phyloP scores from a whole-genome alignment of 2,113 vertebrate species.

The Kryptolebias marmoratus region DNA sequence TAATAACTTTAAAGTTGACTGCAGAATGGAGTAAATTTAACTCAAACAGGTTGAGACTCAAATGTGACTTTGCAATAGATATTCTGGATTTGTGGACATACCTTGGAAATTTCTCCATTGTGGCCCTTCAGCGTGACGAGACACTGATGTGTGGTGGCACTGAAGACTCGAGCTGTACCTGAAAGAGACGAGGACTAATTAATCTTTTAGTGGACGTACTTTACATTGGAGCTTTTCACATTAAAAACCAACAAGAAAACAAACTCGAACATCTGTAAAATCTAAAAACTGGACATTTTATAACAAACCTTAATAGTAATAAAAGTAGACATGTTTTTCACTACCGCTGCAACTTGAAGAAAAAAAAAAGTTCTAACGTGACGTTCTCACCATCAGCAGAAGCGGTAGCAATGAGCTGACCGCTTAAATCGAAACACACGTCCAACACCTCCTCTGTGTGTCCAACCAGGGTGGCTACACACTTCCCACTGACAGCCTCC shows the following conservation, averaged over 20 bases:
- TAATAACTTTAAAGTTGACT: too few species aligned
- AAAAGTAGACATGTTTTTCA: neutral
- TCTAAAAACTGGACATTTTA: neutral
- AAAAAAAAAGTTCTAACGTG: neutral
- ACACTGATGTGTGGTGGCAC: conserved; percentile 83
- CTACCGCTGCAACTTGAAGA: neutral
- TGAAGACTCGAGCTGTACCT: conserved; percentile 90
- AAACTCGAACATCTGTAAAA: neutral
- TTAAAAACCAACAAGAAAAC: neutral
- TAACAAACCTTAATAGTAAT: neutral
- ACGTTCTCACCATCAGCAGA: conserved; percentile 88
- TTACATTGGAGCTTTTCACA: neutral
- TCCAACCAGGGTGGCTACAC: conserved; percentile 84
- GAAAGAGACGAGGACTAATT: conserved; percentile 24
- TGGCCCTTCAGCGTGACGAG: conserved; percentile 89
- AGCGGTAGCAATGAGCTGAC: conserved; percentile 90
- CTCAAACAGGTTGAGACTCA: too few species aligned
- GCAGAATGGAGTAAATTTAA: too few species aligned
- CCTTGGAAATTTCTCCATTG: conserved; percentile 93
- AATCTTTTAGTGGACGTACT: neutral
- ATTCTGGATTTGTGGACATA: conserved; percentile 54
- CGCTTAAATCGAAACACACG: conserved; percentile 91
- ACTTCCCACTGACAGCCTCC: conserved; percentile 84
- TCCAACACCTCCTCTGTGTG: conserved; percentile 91
- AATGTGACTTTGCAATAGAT: neutral